phyloP scores from a whole-genome alignment of 2,113 vertebrate genomes.

The Alethe castanea region DNA sequence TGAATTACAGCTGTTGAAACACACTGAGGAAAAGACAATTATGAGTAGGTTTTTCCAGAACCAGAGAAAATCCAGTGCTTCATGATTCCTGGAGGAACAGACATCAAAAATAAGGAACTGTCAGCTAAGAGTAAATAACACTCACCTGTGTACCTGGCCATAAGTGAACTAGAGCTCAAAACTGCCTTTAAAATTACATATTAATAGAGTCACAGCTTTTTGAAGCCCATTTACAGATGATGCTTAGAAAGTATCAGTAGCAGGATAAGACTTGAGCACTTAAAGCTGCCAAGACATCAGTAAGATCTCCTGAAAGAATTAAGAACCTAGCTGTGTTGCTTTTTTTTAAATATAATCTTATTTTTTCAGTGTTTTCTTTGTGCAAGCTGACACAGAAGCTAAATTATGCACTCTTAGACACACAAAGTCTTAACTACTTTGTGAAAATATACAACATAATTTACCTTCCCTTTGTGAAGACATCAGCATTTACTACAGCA shows the following conservation, averaged over 20 bases:
- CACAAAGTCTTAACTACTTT: neutral
- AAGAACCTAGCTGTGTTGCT: fast-evolving
- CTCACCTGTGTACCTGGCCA: neutral
- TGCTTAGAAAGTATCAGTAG: neutral
- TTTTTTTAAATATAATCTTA: neutral
- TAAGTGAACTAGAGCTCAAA: neutral
- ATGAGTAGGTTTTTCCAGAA: neutral
- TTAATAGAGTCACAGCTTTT: neutral
- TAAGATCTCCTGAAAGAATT: neutral
- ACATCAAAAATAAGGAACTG: neutral
- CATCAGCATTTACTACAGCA: neutral
- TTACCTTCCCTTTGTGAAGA: neutral
- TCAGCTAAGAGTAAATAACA: neutral
- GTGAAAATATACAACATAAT: neutral
- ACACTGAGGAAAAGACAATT: neutral
- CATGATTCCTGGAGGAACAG: neutral
- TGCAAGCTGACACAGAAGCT: neutral
- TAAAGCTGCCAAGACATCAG: neutral
- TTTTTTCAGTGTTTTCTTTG: neutral
- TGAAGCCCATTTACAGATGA: neutral
- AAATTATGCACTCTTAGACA: neutral
- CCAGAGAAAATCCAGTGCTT: neutral
- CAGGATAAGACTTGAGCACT: neutral
- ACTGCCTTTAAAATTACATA: neutral
- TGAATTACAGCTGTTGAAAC: neutral